Evolutionary conservation across 2,113 vertebrate species (phyloP), one percentile per base, ranked within the genome.

Genomic region (Rhabdornis inornatus): DNA sequence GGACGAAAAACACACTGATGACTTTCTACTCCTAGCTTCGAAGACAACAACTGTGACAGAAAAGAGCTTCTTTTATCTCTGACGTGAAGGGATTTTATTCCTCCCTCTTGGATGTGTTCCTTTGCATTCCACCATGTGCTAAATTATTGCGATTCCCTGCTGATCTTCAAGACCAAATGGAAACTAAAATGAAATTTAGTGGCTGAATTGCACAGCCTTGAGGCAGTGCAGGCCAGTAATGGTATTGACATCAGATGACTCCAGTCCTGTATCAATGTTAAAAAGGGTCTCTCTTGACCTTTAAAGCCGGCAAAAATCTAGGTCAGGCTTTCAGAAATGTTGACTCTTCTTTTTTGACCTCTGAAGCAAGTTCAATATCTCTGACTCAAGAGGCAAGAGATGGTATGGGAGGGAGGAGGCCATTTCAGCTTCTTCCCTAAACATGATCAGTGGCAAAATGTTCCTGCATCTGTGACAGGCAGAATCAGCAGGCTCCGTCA

Each of bases 11-110:
- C 37, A 2, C 40, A 31, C 15, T 65, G 40, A 92, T 72, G 33
- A 80, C 40, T 85, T 94, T 81, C 71, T 94, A 90, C 88, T 95
- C 90, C 78, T 85, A 74, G 87, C 55, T 91, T 82, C 42, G 3
- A n/a, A 86, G 84, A 77, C 50, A 95, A 88, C 66, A 85, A 61
- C n/a, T 0, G 0, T 74, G 70, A 85, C 63, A 82, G 59, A 77
- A 47, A 90, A 77, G 40, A 82, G 21, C 21, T 55, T 72, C n/a
- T 91, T 94, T 91, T 75, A 49, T 64, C 39, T 72, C 66, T 59
- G 9, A 72, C 76, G 27, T 35, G 57, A 87, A 24, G n/a, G 55
- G 42, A 86, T 76, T 86, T 27, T 61, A 88, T 69, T 79, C 14
- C 59, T 89, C 75, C n/a, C 33, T 77, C 50, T 90, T 25, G 33